Base-by-base conservation (phyloP, 2,113 vertebrate species). In the Ploceus nigricollis region DNA sequence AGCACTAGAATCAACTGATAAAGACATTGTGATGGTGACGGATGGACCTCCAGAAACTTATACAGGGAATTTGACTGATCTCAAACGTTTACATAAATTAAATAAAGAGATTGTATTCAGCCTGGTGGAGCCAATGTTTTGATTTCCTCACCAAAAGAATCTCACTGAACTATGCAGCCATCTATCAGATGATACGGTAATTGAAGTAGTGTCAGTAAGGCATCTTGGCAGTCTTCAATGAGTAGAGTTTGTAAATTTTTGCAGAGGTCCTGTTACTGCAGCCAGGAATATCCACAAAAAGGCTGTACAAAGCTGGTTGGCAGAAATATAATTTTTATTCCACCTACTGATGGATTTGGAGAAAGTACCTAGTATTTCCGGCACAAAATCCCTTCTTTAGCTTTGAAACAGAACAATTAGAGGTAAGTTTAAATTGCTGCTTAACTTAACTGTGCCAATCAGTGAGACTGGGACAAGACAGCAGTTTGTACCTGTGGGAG, bases 1-100 rank as follows among this genome's bases (percentile, higher is more conserved):
- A 90, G 94, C 66, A 58, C 91, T 96, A 97, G 37, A 53, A 94
- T 90, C 54, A 96, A 18, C 75, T 95, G 94, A 97, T 96, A 93
- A 95, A 97, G 92, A 96, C 60, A 88, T 95, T 58, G 56, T 85
- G 91, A 97, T 1, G 3, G 48, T 94, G 95, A 97, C 27, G 54
- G 82, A 97, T 96, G 50, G 42, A 87, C 21, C 77, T 93, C 58
- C 93, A 89, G 81, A 92, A 96, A 80, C 65, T 63, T 90, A 65
- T 70, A 69, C 73, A 61, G 40, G 44, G 61, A 76, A 94, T 93
- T 89, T 94, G 94, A 96, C 91, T 92, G 78, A 78, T 97, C 87
- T 86, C 45, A 92, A 75, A 65, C 48, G 93, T 87, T 57, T 90
- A 79, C 81, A 85, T 89, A 84, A 94, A 87, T 94, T 93, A 96